Evolutionary conservation across 2,113 vertebrate genomes (phyloP), one percentile per base, ranked within the genome.

Genomic region (Gallinago undulata): DNA sequence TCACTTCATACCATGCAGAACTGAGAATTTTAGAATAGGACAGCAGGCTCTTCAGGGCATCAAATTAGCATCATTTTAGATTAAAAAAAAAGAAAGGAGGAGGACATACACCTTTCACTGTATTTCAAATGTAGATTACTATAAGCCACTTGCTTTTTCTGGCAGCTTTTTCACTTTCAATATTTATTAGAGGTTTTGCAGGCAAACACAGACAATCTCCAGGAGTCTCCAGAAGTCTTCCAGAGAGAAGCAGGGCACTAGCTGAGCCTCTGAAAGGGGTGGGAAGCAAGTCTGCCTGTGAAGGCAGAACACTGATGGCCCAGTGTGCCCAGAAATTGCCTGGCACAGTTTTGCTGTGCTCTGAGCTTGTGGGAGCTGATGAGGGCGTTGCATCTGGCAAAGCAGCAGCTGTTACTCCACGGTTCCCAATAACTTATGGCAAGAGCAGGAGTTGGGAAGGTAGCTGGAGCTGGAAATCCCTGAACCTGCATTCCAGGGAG

Each of bases 401-500:
- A n/a, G n/a, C n/a, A 51, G 11, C 17, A 80, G 14, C 15, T 82
- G 24, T 87, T 45, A 47, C 23, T 25, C 55, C 24, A 51, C 13
- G 24, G 11, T 10, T 88, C 11, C 31, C 28, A 30, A 0, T 51
- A 27, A 62, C 4, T 64, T 59, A 12, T 3, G 9, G 9, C 41
- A 67, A 48, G 13, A 67, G 10, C 17, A n/a, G 15, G 39, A 83
- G 30, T 15, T 2, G 1, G 31, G 47, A 74, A 91, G 9, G 11
- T 39, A 51, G 18, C 1, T 77, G 68, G 22, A 87, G 8, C 3
- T 70, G 45, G 47, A 91, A 85, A 66, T 62, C n/a, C 1, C 0
- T 48, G 62, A 41, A 51, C 6, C 7, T 7, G 1, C 7, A 13
- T n/a, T 78, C 41, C 72, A 33, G 1, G 0, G 19, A 31, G 47